Conservation (phyloP, 1,140 invertebrate genomes). For the Ridgeia piscesae region DNA sequence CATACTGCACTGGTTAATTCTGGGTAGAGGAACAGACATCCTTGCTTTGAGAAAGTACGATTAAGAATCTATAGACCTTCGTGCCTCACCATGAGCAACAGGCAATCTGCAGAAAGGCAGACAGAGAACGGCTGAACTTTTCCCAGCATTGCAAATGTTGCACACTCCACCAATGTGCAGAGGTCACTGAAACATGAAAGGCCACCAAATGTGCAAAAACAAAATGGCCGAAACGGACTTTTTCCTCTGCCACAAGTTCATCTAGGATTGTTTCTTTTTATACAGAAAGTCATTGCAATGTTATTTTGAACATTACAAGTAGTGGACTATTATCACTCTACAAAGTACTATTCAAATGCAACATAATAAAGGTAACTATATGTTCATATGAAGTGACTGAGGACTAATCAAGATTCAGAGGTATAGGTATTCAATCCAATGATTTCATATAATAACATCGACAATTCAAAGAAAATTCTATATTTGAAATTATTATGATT, state of each 20-base stretch:
- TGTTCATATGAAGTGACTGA: too few species aligned
- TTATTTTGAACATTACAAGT: background rate
- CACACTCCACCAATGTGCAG: conserved; percentile 83
- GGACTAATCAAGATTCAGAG: too few species aligned
- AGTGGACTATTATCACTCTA: background rate
- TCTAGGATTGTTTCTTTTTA: background rate
- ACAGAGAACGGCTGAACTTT: conserved; percentile 91
- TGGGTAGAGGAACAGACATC: too few species aligned
- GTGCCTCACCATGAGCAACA: conserved; percentile 70
- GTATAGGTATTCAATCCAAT: too few species aligned
- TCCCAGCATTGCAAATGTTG: conserved; percentile 80
- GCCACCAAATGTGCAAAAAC: background rate
- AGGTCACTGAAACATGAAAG: conserved; percentile 68
- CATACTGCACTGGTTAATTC: too few species aligned
- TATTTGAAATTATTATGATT: too few species aligned
- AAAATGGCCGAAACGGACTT: too few species aligned
- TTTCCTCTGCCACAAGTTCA: background rate
- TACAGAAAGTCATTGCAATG: background rate
- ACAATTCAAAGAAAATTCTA: too few species aligned
- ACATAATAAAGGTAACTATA: too few species aligned
- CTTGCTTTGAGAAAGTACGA: background rate
- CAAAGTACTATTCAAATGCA: background rate
- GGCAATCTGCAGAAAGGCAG: conserved; percentile 83
- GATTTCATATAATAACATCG: background rate
- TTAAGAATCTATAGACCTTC: background rate